Evolutionary conservation across 2,797 vertebrate genomes (phyloP).

Genomic region (Myotis vivesi): DNA sequence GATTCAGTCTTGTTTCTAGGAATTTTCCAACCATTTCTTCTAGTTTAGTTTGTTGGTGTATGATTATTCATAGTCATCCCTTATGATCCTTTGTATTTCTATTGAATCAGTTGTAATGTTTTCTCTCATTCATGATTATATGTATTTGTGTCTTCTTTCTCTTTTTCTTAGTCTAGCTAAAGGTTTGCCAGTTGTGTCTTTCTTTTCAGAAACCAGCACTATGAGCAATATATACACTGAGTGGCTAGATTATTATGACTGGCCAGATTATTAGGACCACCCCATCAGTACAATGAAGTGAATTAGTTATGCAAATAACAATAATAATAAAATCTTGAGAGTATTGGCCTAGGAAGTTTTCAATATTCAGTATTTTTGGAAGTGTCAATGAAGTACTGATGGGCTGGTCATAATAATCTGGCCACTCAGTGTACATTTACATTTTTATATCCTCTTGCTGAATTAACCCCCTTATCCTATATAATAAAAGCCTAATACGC

Average conservation of each 20-base stretch:
- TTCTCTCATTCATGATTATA: neutral
- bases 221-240: neutral
- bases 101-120: neutral
- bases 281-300: no score
- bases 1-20: neutral
- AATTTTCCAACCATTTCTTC: neutral
- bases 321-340: no score
- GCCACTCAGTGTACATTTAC: neutral
- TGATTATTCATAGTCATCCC: neutral
- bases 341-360: no score
- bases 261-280: no score
- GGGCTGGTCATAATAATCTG: no score
- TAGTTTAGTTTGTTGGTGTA: neutral
- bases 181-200: neutral
- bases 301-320: no score
- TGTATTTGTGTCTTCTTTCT: no score
- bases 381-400: no score
- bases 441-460: neutral
- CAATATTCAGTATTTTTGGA: no score
- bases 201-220: neutral
- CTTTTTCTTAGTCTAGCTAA: no score
- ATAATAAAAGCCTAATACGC: no score
- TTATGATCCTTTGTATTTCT: neutral
- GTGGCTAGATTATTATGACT: no score
- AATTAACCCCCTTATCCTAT: neutral